Evolutionary conservation across 2,113 vertebrate species (phyloP).

Genomic region (Hydropotes inermis): DNA sequence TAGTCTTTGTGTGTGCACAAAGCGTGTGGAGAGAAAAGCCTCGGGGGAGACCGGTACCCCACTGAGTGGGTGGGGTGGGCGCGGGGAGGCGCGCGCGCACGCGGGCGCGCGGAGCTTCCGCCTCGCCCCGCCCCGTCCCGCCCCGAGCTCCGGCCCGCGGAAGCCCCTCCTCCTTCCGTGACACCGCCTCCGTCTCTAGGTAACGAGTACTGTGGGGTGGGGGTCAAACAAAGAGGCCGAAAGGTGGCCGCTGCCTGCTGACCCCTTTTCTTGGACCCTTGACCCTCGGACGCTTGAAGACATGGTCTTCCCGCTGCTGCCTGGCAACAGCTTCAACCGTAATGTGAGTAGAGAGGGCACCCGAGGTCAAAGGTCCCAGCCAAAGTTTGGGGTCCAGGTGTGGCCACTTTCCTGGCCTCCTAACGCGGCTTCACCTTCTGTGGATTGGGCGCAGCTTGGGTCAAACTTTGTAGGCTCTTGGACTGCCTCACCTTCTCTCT

Average conservation of each 20-base stretch:
- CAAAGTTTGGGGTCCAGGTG: background rate
- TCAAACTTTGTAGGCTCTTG: background rate
- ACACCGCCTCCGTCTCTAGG: slow-evolving; percentile 71
- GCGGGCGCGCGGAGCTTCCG: too few relatives aligned
- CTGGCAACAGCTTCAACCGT: slow-evolving; percentile 80
- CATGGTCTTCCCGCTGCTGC: slow-evolving; percentile 88
- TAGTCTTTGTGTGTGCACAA: background rate
- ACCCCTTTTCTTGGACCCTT: background rate
- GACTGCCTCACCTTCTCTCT: background rate
- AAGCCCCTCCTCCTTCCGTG: background rate
- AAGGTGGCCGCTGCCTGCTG: rapidly evolving
- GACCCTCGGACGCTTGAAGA: background rate
- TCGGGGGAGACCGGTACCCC: rapidly evolving
- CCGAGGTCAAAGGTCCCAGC: background rate
- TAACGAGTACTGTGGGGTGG: slow-evolving; percentile 65
- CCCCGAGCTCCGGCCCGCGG: background rate
- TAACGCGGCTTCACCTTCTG: background rate
- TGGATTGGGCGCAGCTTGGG: background rate
- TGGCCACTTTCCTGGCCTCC: background rate
- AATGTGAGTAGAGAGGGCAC: slow-evolving; percentile 83
- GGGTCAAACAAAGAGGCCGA: slow-evolving; percentile 56
- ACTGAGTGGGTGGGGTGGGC: background rate
- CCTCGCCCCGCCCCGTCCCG: background rate
- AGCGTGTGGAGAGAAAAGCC: background rate
- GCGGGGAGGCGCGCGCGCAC: background rate